Evolutionary conservation across 1,140 invertebrate species (phyloP), one percentile per base, ranked within the genome.

Genomic region (Drosophila lini): DNA sequence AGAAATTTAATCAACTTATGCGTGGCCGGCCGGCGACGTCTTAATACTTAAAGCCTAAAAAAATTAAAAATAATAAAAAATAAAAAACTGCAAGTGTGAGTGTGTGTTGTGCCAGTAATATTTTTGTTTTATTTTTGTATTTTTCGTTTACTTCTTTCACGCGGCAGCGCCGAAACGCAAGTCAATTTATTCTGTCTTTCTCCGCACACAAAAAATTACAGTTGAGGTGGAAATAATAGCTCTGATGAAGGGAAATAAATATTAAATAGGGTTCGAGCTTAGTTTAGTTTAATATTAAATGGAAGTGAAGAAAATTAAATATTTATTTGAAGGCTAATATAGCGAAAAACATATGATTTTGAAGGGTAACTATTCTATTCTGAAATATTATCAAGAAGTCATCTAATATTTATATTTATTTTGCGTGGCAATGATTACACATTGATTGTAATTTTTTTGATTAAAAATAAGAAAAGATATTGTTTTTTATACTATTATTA

Each of bases 1-100:
- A 85, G 82, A 85, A 85, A 85, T 85, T 84, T 85, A 86, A 85
- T 85, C 79, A 85, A 86, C 75, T 81, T 86, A 78, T 69, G 82
- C 70, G 79, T 81, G 62, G 69, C 53, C 76, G 45, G 44, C 77
- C 80, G 45, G 44, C 77, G 47, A 61, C 77, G 77, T 84, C 81
- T 83, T 80, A 83, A 84, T 75, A 57, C 74, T 48, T 59, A 64
- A 48, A 65, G 61, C 68, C 52, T 48, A 42, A 79, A 65, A 77
- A 63, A 8, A 22, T 22, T 22, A 2, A 22, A 48, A 36, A 68
- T 58, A 55, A 28, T 32, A 48, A 50, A 28, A 45, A 13, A 15
- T 3, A 31, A 7, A 38, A 22, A 32, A 45, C 13, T 64, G 61
- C 58, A 22, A 50, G 34, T 64, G 15, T 10, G 40, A 58, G 40